phyloP scores from a whole-genome alignment of 2,888 invertebrate species.

The Chorisops tibialis region DNA sequence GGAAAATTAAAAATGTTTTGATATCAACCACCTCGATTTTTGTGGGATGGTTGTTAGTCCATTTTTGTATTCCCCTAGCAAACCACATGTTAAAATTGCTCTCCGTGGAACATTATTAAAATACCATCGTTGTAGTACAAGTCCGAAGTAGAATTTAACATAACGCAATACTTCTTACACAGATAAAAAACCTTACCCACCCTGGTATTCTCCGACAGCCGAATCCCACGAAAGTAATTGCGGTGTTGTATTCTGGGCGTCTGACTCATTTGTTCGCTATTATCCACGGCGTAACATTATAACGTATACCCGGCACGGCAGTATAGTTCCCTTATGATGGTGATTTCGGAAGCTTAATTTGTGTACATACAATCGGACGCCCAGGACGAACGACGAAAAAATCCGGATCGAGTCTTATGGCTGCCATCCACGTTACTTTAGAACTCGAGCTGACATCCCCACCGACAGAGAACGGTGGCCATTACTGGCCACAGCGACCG shows the following conservation, averaged over 20 bases:
- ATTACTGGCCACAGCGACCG: background rate
- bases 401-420: constrained; percentile 11
- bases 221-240: background rate
- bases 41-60: too few relatives aligned
- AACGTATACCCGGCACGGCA: constrained; percentile 9
- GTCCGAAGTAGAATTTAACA: constrained; percentile 13
- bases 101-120: constrained; percentile 27
- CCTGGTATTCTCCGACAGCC: constrained; percentile 1
- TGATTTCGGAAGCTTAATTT: too few relatives aligned
- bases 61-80: too few relatives aligned
- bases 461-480: background rate
- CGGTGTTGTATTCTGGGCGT: constrained; percentile 18
- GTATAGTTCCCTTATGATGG: too few relatives aligned
- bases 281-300: constrained; percentile 21
- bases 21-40: too few relatives aligned
- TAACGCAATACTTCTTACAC: constrained; percentile 16
- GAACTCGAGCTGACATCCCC: constrained; percentile 1
- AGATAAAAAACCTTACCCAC: constrained; percentile 14
- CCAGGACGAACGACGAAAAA: too few relatives aligned
- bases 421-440: constrained; percentile 12
- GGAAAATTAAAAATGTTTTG: too few relatives aligned
- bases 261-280: constrained; percentile 24
- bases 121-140: constrained; percentile 10
- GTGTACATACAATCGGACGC: too few relatives aligned
- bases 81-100: constrained; percentile 24